A percentile compares a stretch with the other conserved stretches of the same genome.
These are phyloP conservation scores for Sebastes melanostomus DNA, from an alignment of 2,797 vertebrate species.

Conservation along the genomic window DNA sequence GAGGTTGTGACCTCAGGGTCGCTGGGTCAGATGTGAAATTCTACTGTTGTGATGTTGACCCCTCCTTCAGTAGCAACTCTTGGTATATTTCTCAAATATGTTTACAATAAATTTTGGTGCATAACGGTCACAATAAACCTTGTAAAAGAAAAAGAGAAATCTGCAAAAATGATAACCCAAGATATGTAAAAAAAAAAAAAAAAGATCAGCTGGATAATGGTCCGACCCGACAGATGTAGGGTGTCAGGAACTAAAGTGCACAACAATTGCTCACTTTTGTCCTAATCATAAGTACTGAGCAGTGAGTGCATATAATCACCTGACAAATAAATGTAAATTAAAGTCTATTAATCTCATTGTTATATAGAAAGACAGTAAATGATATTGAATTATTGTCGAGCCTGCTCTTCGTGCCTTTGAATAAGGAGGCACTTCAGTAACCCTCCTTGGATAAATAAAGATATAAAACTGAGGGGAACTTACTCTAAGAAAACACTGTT, in stretches of 20 bases:
- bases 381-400: background rate
- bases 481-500: background rate
- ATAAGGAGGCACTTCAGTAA: background rate
- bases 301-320: background rate
- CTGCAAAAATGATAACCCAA: background rate
- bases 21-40: background rate
- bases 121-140: background rate
- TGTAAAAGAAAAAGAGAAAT: background rate
- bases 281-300: background rate
- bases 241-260: fast-evolving
- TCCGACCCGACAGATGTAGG: background rate
- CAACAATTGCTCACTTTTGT: background rate
- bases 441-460: background rate
- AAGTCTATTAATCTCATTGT: background rate
- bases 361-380: background rate
- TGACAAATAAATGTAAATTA: background rate
- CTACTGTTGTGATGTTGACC: background rate
- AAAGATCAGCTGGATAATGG: fast-evolving
- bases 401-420: too few relatives aligned
- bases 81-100: background rate
- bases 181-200: background rate
- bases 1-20: background rate
- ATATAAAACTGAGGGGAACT: background rate
- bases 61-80: background rate
- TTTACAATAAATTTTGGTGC: background rate